Base-by-base conservation (phyloP, 2,113 vertebrate species). In the Cyphomyrus plagiostoma region DNA sequence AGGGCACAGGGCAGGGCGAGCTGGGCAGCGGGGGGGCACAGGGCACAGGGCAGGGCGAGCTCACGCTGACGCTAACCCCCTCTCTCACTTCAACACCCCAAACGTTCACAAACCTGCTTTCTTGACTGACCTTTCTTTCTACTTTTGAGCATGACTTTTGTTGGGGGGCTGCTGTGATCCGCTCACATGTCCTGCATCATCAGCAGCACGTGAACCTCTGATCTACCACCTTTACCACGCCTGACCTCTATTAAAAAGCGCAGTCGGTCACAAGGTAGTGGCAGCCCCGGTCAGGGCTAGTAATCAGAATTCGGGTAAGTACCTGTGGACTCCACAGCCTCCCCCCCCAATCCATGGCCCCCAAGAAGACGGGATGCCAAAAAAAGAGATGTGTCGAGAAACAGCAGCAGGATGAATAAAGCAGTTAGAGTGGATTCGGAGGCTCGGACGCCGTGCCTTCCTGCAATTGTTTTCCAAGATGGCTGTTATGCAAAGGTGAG, bases 391-490 rank as follows among this genome's bases (percentile, higher is more conserved):
- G 35, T 4, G 11, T 5, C 6, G n/a, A 53, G 48, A 30, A 86
- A 21, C n/a, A 50, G 3, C 85, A 30, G n/a, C 95, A 93, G 94
- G 86, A n/a, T 10, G 86, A 88, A 58, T 42, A 62, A 62, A 62
- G 53, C 39, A 45, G 35, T 45, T 48, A 45, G 15, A 13, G 85
- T 87, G 8, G 85, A 42, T 50, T 95, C 96, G 96, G 94, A 95
- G 96, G 95, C 95, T 96, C 94, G 93, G 94, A 92, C 97, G 96
- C 97, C 94, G 96, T 94, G 95, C 96, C 97, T 99, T 99, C 98
- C 98, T 99, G 97, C 95, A 94, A 98, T 99, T 99, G 98, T 99
- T 97, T 94, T 96, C 93, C 94, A 96, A 96, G 94, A 94, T 95
- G 96, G 93, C 96, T 95, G 92, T 95, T 95, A 95, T 95, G 97